Percentiles rank a stretch among this genome's conserved stretches.
Conservation (phyloP, 2,113 vertebrate species). For the Carassius gibelio region DNA sequence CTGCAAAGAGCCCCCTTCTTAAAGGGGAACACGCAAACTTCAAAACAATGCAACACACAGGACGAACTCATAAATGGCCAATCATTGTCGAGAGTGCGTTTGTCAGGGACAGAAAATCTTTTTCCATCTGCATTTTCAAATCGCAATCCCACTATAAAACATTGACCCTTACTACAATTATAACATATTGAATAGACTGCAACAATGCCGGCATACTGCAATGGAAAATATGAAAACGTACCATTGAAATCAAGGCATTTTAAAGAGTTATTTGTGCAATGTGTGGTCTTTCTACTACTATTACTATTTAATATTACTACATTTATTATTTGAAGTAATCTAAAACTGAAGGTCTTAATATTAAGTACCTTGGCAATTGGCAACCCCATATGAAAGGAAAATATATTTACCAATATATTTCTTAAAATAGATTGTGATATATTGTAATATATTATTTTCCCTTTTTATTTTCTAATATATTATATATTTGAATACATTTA, state of each 20-base stretch:
- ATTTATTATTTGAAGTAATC: neutral
- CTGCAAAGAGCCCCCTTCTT: slow-evolving; percentile 57
- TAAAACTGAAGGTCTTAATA: slow-evolving; percentile 5
- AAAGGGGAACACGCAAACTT: slow-evolving; percentile 60
- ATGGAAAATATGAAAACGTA: neutral
- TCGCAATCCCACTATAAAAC: neutral
- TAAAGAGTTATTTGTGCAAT: neutral
- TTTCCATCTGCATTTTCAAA: neutral
- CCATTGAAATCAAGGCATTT: neutral
- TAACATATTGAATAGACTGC: neutral
- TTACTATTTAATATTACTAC: too few species aligned
- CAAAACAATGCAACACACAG: slow-evolving; percentile 46
- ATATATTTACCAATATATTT: too few species aligned
- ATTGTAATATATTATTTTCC: too few species aligned
- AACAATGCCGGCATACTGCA: neutral
- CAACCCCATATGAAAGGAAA: too few species aligned
- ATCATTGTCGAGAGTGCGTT: slow-evolving; percentile 31
- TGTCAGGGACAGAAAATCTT: slow-evolving; percentile 35
- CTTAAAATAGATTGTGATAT: too few species aligned
- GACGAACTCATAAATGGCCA: slow-evolving; percentile 41
- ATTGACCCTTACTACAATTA: neutral
- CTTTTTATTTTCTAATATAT: too few species aligned
- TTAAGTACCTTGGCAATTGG: neutral
- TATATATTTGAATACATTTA: too few species aligned
- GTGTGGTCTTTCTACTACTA: too few species aligned